Conservation (phyloP, 2,797 vertebrate species). For the Pseudocheirus occidentalis region DNA sequence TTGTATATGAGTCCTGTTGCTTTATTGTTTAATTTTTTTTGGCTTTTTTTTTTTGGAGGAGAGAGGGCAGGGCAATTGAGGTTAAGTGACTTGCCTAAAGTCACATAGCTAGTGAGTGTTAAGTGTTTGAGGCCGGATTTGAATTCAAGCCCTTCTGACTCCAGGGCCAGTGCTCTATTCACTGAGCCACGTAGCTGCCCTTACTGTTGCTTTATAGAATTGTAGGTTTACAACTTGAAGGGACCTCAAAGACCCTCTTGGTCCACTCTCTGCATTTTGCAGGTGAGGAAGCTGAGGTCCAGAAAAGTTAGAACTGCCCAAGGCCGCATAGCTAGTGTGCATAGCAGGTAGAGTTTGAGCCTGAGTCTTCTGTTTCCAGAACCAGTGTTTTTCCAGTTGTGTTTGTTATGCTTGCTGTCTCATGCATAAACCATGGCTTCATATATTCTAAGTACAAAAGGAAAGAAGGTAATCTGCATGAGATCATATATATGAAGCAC, state of each 20-base stretch:
- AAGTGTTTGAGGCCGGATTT: no score
- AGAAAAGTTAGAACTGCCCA: neutral
- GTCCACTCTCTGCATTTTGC: neutral
- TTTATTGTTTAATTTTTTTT: no score
- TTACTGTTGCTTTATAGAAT: neutral
- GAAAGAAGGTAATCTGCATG: constrained; percentile 21
- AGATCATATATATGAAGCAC: neutral
- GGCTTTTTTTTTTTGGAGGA: no score
- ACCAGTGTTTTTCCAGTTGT: neutral
- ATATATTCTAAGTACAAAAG: neutral
- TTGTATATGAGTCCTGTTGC: constrained; percentile 12
- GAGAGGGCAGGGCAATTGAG: no score
- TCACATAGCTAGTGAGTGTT: no score
- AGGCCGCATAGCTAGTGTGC: neutral
- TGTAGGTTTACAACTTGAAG: neutral
- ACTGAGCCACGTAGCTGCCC: no score
- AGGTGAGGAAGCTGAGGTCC: neutral
- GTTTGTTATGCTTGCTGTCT: neutral
- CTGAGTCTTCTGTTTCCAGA: neutral
- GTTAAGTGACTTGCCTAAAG: no score
- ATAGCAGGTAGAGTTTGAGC: neutral
- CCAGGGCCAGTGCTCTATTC: no score
- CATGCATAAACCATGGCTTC: neutral
- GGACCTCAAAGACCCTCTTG: neutral
- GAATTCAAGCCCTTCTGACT: no score